Conservation (phyloP, 1,140 invertebrate species). For the Conus betulinus region DNA sequence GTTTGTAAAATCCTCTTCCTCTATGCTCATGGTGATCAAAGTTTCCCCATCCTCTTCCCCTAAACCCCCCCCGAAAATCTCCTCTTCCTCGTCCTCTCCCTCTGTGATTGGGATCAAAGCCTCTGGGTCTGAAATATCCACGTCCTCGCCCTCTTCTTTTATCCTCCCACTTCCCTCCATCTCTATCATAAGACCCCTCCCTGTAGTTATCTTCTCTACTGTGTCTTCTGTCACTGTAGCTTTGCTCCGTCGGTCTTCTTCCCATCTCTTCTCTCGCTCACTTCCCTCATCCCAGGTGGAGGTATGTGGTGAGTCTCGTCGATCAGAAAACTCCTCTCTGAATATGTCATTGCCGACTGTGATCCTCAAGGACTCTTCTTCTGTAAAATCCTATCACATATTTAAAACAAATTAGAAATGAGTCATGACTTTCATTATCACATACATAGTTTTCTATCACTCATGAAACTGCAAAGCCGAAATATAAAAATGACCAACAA, state of each 20-base stretch:
- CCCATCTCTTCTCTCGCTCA: neutral
- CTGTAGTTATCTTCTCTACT: neutral
- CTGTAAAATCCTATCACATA: neutral
- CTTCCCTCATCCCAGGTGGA: neutral
- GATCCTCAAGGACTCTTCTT: conserved; percentile 61
- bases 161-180: neutral
- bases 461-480: no score
- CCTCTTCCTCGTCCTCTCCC: conserved; percentile 28
- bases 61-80: neutral
- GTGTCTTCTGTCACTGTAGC: neutral
- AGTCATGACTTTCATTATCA: no score
- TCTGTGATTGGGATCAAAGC: conserved; percentile 14
- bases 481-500: no score
- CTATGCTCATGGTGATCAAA: conserved; percentile 2
- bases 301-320: neutral
- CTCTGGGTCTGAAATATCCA: neutral
- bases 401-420: neutral
- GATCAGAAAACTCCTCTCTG: conserved; percentile 27
- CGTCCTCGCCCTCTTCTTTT: neutral
- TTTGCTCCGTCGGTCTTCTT: conserved; percentile 6
- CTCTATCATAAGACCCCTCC: neutral
- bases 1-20: neutral
- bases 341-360: conserved; percentile 68
- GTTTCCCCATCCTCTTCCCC: conserved; percentile 24
- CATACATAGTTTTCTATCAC: no score